Percentiles rank a stretch among this genome's conserved stretches.
These are phyloP conservation scores for Tachina lurida DNA, from an alignment of 2,888 invertebrate genomes.

Conservation along the genomic window DNA sequence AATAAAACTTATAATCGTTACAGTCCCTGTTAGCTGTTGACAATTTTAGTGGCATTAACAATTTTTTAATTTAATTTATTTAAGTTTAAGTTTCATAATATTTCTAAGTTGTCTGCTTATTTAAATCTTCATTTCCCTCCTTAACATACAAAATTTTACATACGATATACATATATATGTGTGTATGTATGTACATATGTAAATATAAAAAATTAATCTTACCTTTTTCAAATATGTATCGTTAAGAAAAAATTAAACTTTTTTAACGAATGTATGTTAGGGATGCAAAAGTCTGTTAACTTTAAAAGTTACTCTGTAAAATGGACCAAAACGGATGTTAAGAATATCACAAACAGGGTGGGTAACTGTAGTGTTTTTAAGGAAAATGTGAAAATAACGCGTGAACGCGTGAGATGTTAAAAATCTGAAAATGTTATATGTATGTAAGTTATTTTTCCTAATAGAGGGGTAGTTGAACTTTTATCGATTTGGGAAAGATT, in stretches of 20 bases:
- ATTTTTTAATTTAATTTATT: too few relatives aligned
- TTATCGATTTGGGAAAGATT: conserved; percentile 65
- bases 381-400: conserved; percentile 13
- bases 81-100: too few relatives aligned
- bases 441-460: conserved; percentile 45
- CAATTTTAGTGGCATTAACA: too few relatives aligned
- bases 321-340: conserved; percentile 54
- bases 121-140: not conserved
- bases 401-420: conserved; percentile 38
- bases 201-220: conserved; percentile 21
- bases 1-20: too few relatives aligned
- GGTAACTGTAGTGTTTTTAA: conserved; percentile 33
- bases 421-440: conserved; percentile 41
- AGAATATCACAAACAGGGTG: conserved; percentile 38
- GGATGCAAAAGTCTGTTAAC: conserved; percentile 29
- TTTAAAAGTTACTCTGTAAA: conserved; percentile 50
- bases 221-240: conserved; percentile 33
- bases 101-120: too few relatives aligned
- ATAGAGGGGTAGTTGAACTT: conserved; percentile 68
- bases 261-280: conserved; percentile 8
- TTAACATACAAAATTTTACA: not conserved
- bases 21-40: too few relatives aligned
- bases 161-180: not conserved
- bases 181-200: not conserved
- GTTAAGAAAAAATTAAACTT: not conserved